phyloP scores from a whole-genome alignment of 1,140 invertebrate genomes.

The Dendrolimus kikuchii region DNA sequence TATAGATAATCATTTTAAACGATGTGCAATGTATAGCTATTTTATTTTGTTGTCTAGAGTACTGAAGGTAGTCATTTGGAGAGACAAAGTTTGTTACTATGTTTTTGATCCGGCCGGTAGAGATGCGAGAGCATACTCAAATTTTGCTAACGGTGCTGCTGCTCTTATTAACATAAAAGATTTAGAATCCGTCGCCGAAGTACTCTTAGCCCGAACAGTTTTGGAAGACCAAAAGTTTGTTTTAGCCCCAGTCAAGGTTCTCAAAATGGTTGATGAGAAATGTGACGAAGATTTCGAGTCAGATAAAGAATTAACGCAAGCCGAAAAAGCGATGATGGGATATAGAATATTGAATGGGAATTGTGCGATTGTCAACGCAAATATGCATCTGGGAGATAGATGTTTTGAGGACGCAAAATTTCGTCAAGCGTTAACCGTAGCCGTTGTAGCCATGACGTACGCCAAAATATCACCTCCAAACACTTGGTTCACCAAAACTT shows the following conservation, averaged over 20 bases:
- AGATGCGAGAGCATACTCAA: constrained; percentile 50
- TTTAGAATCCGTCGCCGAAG: constrained; percentile 55
- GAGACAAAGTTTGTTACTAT: constrained; percentile 68
- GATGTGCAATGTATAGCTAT: neutral
- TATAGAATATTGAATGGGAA: constrained; percentile 69
- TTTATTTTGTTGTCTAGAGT: constrained; percentile 27
- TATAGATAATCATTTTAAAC: too few species aligned
- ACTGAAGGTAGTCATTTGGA: constrained; percentile 69
- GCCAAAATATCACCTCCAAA: constrained; percentile 71
- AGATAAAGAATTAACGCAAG: constrained; percentile 53
- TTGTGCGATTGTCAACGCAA: constrained; percentile 70
- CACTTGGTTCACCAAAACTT: constrained; percentile 69
- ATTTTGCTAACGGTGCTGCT: constrained; percentile 59
- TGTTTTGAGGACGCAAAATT: constrained; percentile 71
- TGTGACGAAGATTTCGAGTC: constrained; percentile 65
- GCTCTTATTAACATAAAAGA: constrained; percentile 68
- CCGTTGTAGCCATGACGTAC: constrained; percentile 68
- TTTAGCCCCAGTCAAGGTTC: constrained; percentile 59
- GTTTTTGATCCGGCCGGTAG: constrained; percentile 71
- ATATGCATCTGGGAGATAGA: constrained; percentile 70
- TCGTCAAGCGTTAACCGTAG: constrained; percentile 67
- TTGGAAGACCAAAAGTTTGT: constrained; percentile 70
- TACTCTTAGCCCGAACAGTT: constrained; percentile 65
- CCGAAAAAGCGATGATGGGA: constrained; percentile 63
- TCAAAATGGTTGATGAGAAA: constrained; percentile 61